Percentiles rank a stretch among this genome's conserved stretches.
phyloP scores from a whole-genome alignment of 2,113 vertebrate species.

The Hippocampus comes region DNA sequence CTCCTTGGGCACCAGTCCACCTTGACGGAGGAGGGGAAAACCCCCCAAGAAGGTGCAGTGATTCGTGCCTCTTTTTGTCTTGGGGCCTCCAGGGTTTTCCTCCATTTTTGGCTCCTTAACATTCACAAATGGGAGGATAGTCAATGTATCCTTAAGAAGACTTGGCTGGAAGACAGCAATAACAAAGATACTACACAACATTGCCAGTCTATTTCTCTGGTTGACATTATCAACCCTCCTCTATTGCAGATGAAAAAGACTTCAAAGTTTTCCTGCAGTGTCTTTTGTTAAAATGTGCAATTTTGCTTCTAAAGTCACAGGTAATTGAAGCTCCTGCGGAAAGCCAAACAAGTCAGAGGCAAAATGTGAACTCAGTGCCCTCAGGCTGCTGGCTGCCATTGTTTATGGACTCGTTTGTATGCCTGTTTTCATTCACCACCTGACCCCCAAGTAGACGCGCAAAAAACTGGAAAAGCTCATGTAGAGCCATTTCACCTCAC shows the following conservation, averaged over 20 bases:
- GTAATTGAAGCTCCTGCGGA: background rate
- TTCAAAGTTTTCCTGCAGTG: conserved; percentile 1
- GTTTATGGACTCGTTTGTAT: no score
- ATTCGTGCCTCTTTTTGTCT: conserved; percentile 15
- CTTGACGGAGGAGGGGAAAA: background rate
- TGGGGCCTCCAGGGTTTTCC: conserved; percentile 20
- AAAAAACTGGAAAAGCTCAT: background rate
- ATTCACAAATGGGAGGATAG: conserved; percentile 26
- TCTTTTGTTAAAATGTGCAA: background rate
- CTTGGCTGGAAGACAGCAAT: conserved; percentile 17
- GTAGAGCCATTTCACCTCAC: background rate
- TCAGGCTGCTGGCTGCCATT: no score
- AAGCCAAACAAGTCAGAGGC: no score
- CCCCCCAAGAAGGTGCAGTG: conserved; percentile 11
- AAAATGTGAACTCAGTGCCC: no score
- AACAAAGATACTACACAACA: conserved; percentile 10
- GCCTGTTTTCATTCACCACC: no score
- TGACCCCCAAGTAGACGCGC: background rate
- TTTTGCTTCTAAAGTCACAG: background rate
- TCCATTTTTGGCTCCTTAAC: conserved; percentile 12
- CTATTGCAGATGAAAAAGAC: background rate
- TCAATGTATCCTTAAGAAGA: conserved; percentile 23
- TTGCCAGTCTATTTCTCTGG: conserved; percentile 11
- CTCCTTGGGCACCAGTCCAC: conserved; percentile 14
- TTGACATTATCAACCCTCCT: conserved; percentile 12